phyloP scores from a whole-genome alignment of 2,797 vertebrate genomes.

The Betta splendens region DNA sequence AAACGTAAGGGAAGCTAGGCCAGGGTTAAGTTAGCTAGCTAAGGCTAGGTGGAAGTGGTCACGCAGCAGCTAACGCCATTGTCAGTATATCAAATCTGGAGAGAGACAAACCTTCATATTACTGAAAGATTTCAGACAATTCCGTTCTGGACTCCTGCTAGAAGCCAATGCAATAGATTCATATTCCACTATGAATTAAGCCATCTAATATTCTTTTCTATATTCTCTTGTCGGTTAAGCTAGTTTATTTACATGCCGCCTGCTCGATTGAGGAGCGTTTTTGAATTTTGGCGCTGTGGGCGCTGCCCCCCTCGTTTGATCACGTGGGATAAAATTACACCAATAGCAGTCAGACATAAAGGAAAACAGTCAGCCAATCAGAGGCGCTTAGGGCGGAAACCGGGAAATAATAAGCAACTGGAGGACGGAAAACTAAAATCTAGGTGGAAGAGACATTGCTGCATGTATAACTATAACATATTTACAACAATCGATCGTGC shows the following conservation, averaged over 20 bases:
- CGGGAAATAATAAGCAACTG: constrained; percentile 41
- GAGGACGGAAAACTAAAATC: constrained; percentile 12
- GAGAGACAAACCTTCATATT: constrained; percentile 81
- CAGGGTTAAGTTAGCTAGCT: background rate
- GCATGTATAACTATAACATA: background rate
- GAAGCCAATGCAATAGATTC: background rate
- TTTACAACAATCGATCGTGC: background rate
- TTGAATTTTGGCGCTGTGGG: constrained; percentile 98
- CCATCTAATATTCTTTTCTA: background rate
- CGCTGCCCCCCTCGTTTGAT: constrained; percentile 46
- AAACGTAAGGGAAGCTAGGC: background rate
- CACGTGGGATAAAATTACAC: constrained; percentile 73
- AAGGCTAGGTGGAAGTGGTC: constrained; percentile 17
- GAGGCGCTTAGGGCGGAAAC: constrained; percentile 24
- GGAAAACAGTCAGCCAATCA: constrained; percentile 14
- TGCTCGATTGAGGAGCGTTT: constrained; percentile 55
- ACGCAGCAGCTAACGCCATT: background rate
- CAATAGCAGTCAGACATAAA: constrained; percentile 43
- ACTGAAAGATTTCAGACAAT: constrained; percentile 36
- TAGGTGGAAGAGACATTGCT: no score
- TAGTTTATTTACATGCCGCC: constrained; percentile 46
- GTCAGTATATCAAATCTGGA: constrained; percentile 11
- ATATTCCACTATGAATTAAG: background rate
- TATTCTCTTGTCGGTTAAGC: background rate
- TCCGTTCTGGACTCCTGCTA: constrained; percentile 18